Conservation (phyloP, 2,888 invertebrate genomes). For the Andrena dorsata region DNA sequence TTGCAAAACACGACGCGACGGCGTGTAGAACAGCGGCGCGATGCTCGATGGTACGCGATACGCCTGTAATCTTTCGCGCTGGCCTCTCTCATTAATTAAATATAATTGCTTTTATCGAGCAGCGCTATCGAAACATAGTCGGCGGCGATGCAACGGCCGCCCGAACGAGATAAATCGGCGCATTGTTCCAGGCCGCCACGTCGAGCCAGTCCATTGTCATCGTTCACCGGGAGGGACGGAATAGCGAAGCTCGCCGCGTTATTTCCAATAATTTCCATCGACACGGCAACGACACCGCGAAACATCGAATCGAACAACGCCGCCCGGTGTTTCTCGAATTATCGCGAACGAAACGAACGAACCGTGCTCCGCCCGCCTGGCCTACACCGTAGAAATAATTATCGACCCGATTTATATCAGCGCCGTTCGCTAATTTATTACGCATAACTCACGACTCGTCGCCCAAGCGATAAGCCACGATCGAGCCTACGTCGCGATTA, state of each 20-base stretch:
- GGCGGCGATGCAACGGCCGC: constrained; percentile 10
- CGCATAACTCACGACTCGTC: constrained; percentile 72
- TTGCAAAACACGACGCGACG: neutral
- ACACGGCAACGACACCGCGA: constrained; percentile 9
- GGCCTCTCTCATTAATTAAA: constrained; percentile 61
- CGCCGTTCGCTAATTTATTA: constrained; percentile 72
- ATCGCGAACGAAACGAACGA: constrained; percentile 20
- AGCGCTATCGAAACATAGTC: constrained; percentile 39
- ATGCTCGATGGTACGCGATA: constrained; percentile 8
- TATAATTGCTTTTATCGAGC: constrained; percentile 60
- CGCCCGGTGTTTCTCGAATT: constrained; percentile 24
- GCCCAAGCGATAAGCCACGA: neutral
- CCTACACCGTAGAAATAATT: constrained; percentile 70
- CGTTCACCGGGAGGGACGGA: constrained; percentile 29
- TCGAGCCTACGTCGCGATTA: no score
- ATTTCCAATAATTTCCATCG: constrained; percentile 50
- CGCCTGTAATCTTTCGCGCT: constrained; percentile 32
- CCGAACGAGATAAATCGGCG: constrained; percentile 45
- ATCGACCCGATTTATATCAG: constrained; percentile 73
- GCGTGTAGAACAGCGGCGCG: constrained; percentile 15
- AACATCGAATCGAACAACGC: constrained; percentile 33
- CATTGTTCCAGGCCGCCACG: constrained; percentile 28
- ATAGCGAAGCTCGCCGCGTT: constrained; percentile 22
- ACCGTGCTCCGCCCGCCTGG: neutral
- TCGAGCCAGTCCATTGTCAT: constrained; percentile 32